Evolutionary conservation across 2,113 vertebrate genomes (phyloP), one percentile per base, ranked within the genome.

Genomic region (Chlamydotis undulata): DNA sequence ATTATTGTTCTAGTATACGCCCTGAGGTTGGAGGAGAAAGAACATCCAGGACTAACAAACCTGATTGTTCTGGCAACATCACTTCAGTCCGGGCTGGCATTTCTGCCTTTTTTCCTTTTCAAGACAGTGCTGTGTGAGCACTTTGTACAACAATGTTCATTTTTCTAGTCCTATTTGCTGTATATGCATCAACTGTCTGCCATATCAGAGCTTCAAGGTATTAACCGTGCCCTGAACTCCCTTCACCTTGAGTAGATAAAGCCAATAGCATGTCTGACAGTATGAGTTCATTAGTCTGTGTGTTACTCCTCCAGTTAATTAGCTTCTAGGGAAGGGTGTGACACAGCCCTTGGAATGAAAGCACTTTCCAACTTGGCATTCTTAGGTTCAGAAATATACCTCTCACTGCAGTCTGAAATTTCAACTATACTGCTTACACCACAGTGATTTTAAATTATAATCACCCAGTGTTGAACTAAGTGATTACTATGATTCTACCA

Each of bases 31-130:
- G 82, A 95, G 89, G 96, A 92, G 96, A 97, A 97, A 98, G 98
- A 98, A 98, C 98, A 96, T 97, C 97, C 98, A 98, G 98, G 96
- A 98, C 97, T 98, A 98, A 98, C 97, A 98, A 98, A 96, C 84
- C 87, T 98, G 97, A 98, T 95, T 97, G 93, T 98, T 98, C 97
- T 98, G 98, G 97, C 97, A 97, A 55, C 88, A 79, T 71, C 80
- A 28, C 87, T 93, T 94, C 43, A 47, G 79, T 94, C 95, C 60
- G 37, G 97, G 95, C 94, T 97, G 96, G 94, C 95, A 96, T 97
- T 96, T 94, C 78, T 94, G 49, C 71, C 50, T 71, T 94, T 95
- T 97, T 94, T 71, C 80, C 90, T 87, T 91, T 91, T 89, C 79
- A 47, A 91, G 95, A 90, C 94, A 69, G 81, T 94, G 83, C 92